These are phyloP conservation scores for Cephonodes hylas DNA, from an alignment of 2,888 invertebrate genomes.

Conservation along the genomic window DNA sequence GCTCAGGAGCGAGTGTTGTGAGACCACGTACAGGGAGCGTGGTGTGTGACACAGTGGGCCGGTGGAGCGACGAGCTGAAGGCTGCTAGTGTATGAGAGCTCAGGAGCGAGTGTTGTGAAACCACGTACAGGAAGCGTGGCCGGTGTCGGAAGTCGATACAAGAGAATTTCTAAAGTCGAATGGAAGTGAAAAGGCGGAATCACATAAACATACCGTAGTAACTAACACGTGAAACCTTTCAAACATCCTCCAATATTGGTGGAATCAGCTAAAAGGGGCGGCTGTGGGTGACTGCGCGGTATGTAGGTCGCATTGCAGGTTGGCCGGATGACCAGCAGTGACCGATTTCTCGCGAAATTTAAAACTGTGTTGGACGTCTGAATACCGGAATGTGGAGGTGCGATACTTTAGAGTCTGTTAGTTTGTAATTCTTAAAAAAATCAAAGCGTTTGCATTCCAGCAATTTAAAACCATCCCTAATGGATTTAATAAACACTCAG, in stretches of 20 bases:
- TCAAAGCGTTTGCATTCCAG: no score
- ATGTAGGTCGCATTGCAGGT: slow-evolving; percentile 16
- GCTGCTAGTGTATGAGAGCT: background rate
- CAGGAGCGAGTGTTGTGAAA: background rate
- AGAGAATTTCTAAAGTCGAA: no score
- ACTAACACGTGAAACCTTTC: background rate
- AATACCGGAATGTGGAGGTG: background rate
- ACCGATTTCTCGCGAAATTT: slow-evolving; percentile 22
- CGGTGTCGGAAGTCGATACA: background rate
- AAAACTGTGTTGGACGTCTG: slow-evolving; percentile 20
- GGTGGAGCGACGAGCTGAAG: slow-evolving; percentile 1
- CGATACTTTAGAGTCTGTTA: background rate
- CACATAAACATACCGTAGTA: background rate
- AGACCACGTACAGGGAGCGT: background rate
- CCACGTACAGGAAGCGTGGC: background rate
- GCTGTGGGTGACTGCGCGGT: background rate
- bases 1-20: background rate
- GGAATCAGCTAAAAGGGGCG: slow-evolving; percentile 9
- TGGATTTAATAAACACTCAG: no score
- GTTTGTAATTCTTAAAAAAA: no score
- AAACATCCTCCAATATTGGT: slow-evolving; percentile 6
- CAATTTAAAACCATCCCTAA: no score
- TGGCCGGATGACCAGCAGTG: slow-evolving; percentile 16
- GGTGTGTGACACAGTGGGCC: background rate
- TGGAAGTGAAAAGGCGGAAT: background rate